Evolutionary conservation across 2,797 vertebrate species (phyloP).

Genomic region (Semaprochilodus insignis): DNA sequence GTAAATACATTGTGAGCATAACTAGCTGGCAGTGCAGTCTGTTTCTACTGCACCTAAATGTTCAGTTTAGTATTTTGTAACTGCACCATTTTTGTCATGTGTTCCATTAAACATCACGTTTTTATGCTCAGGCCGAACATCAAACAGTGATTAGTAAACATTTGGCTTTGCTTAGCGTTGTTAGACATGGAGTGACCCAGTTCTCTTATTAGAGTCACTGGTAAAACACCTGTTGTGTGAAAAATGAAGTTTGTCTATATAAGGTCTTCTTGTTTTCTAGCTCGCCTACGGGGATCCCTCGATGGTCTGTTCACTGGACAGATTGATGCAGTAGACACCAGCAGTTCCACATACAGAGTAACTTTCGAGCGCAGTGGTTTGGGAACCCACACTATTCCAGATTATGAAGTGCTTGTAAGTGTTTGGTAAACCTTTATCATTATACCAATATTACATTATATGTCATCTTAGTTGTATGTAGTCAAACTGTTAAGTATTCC

Average conservation of each 20-base stretch:
- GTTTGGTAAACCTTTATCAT: not conserved
- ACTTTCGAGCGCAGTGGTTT: slow-evolving; percentile 84
- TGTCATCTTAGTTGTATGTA: too few species aligned
- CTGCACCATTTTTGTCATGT: too few species aligned
- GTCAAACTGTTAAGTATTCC: too few species aligned
- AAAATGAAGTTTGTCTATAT: not conserved
- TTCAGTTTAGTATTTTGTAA: too few species aligned
- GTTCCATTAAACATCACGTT: too few species aligned
- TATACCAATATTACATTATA: not conserved
- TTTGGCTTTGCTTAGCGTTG: not conserved
- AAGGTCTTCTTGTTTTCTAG: not conserved
- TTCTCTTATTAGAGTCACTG: too few species aligned
- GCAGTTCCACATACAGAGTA: slow-evolving; percentile 84
- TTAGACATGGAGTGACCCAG: too few species aligned
- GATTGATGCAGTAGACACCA: slow-evolving; percentile 78
- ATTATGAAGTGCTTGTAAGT: slow-evolving; percentile 7
- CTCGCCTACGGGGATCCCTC: not conserved
- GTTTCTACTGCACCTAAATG: too few species aligned
- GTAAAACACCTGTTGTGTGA: not conserved
- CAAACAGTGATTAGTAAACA: too few species aligned
- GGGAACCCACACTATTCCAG: slow-evolving; percentile 77
- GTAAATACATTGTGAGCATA: too few species aligned
- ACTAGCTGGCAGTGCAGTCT: too few species aligned
- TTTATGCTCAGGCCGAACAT: too few species aligned
- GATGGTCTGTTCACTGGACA: not conserved